Evolutionary conservation across 2,888 invertebrate species (phyloP).

Genomic region (Melanotus villosus): DNA sequence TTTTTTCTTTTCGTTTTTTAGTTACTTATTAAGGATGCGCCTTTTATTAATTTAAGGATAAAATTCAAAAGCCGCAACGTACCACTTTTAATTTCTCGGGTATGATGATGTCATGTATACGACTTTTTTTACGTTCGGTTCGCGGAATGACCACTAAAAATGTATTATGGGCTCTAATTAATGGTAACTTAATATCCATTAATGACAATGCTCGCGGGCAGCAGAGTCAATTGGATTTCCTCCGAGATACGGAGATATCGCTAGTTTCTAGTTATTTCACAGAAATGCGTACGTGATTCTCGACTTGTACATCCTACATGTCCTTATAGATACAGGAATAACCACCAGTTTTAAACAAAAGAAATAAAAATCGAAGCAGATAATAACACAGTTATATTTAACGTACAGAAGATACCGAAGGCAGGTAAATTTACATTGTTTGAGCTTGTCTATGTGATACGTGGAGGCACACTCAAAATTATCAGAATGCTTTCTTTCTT

Average conservation of each 20-base stretch:
- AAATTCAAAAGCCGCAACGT: background rate
- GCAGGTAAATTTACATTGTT: too few relatives aligned
- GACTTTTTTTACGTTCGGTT: constrained; percentile 1
- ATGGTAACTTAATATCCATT: constrained; percentile 15
- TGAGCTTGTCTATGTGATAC: too few relatives aligned
- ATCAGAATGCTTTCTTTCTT: too few relatives aligned
- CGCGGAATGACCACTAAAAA: constrained; percentile 2
- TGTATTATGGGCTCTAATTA: constrained; percentile 7
- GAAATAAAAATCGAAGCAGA: too few relatives aligned
- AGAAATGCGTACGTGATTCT: background rate
- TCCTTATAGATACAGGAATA: too few relatives aligned
- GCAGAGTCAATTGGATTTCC: background rate
- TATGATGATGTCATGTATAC: background rate
- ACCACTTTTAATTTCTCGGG: background rate
- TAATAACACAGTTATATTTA: too few relatives aligned
- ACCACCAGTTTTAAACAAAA: too few relatives aligned
- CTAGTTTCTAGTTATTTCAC: background rate
- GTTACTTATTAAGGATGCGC: too few relatives aligned
- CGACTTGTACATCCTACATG: background rate
- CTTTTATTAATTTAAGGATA: background rate
- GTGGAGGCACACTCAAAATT: too few relatives aligned
- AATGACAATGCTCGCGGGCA: background rate
- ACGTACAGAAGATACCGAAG: too few relatives aligned
- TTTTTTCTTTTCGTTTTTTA: too few relatives aligned
- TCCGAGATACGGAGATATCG: background rate